Evolutionary conservation across 2,113 vertebrate species (phyloP), one percentile per base, ranked within the genome.

Genomic region (Rhadina sibilatrix): DNA sequence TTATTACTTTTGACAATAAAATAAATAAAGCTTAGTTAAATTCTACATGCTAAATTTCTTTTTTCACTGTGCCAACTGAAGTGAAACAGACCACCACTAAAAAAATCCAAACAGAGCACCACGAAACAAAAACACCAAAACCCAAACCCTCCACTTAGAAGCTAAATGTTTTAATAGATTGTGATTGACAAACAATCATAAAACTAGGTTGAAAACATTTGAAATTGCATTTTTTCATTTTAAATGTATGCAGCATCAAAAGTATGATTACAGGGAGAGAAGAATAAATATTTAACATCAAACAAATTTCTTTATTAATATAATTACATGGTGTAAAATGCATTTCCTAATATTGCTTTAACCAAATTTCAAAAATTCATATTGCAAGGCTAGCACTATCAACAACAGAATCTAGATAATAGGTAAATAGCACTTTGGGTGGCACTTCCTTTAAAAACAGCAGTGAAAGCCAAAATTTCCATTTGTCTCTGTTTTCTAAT

Each of bases 1-100:
- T 93, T 97, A 87, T 96, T 97, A 81, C 82, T 97, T 96, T 77
- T 93, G 90, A 97, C 91, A 96, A 97, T 95, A 96, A 96, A 96
- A 95, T 93, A 97, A 97, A 96, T 96, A 97, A 89, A 92, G 77
- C 80, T 95, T 94, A 95, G 91, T 95, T 95, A 96, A 92, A 94
- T 95, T 96, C 91, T 91, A 72, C 86, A 57, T 76, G 50, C 71
- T 90, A 86, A 95, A 96, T 93, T 94, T 83, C 52, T 56, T 95
- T 93, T 88, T 90, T 87, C 70, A 81, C 49, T 92, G 44, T 83
- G 85, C 33, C 83, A 87, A 83, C 70, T 53, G 95, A 89, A 92
- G 68, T 57, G 93, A 97, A 95, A 95, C 10, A 87, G 40, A 87
- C 20, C 38, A 84, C 22, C 33, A 74, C 64, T 89, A 4, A 78